Base-by-base conservation (phyloP, 2,797 vertebrate genomes). In the Pogoniulus pusillus region DNA sequence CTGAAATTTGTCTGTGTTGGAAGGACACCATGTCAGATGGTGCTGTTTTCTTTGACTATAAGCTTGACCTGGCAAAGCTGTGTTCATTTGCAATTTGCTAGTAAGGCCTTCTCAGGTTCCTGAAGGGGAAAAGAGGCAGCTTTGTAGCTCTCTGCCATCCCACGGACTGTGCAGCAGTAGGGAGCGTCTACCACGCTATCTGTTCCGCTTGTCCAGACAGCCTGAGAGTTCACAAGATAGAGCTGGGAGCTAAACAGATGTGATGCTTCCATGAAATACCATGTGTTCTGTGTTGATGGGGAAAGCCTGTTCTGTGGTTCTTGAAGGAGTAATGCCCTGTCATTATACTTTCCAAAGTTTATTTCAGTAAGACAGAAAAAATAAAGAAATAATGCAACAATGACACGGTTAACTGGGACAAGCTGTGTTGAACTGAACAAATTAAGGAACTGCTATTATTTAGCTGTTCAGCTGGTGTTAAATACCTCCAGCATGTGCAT, bases 211-310 rank as follows among this genome's bases (percentile, higher is more conserved):
- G 17, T 66, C 35, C 45, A 39, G 45, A 60, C 14, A 65, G 47
- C 12, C 55, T 8, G 10, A 30, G 39, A 16, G 30, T 20, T 85
- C 58, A 24, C 32, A 60, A 60, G 53, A 30, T 8, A 17, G n/a
- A 93, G 24, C 34, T 47, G 43, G 43, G 47, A 79, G 5, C 45
- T 70, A 43, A 75, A 54, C 9, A 68, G n/a, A 19, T 9, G 20
- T n/a, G 19, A 32, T 69, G 30, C 23, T 82, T 77, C 69, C 45
- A 27, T 59, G 66, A 83, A 81, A 29, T 16, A 59, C 15, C 27
- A 4, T 0, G 0, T 58, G 43, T 23, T 71, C 47, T 54, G 19
- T 5, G 0, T 19, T 23, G 20, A 27, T 1, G 9, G 10, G 10
- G 7, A 3, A 11, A 80, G 15, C 8, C 23, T 63, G 5, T 19